Percentiles rank a stretch among this genome's conserved stretches.
Conservation (phyloP, 2,113 vertebrate genomes). For the Pelecanus crispus region DNA sequence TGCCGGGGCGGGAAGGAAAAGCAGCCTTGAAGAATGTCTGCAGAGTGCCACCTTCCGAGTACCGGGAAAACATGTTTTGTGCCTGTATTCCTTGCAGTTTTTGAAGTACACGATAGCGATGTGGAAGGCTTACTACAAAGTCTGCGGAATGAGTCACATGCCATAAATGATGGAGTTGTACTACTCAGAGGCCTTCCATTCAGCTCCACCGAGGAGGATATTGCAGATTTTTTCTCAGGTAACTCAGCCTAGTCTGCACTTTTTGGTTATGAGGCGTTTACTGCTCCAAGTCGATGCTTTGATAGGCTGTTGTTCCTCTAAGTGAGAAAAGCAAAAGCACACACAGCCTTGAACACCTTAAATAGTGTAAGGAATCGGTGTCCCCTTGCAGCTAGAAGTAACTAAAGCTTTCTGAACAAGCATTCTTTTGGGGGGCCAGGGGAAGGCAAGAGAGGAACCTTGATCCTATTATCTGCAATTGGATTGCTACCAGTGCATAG, state of each 20-base stretch:
- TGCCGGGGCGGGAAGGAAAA: background rate
- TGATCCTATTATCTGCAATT: rapidly evolving
- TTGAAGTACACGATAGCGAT: slow-evolving; percentile 83
- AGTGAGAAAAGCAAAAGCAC: background rate
- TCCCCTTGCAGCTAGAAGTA: background rate
- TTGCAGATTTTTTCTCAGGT: slow-evolving; percentile 88
- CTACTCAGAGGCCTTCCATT: slow-evolving; percentile 87
- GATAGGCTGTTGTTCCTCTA: background rate
- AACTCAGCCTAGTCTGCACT: background rate
- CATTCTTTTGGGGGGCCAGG: background rate
- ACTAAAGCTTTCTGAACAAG: background rate
- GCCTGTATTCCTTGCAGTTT: slow-evolving; percentile 54
- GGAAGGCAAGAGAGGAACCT: background rate
- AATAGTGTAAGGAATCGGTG: rapidly evolving
- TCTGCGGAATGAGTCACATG: slow-evolving; percentile 57
- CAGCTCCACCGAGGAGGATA: slow-evolving; percentile 77
- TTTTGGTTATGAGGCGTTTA: background rate
- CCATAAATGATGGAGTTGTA: slow-evolving; percentile 74
- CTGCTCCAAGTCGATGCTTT: background rate
- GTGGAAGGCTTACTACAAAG: slow-evolving; percentile 80
- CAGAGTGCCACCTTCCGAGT: background rate
- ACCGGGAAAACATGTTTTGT: rapidly evolving
- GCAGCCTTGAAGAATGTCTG: background rate
- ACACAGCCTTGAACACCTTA: rapidly evolving
- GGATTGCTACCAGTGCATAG: rapidly evolving